Percentiles rank a stretch among this genome's conserved stretches.
Conservation (phyloP, 2,113 vertebrate species). For the Hemicordylus capensis region DNA sequence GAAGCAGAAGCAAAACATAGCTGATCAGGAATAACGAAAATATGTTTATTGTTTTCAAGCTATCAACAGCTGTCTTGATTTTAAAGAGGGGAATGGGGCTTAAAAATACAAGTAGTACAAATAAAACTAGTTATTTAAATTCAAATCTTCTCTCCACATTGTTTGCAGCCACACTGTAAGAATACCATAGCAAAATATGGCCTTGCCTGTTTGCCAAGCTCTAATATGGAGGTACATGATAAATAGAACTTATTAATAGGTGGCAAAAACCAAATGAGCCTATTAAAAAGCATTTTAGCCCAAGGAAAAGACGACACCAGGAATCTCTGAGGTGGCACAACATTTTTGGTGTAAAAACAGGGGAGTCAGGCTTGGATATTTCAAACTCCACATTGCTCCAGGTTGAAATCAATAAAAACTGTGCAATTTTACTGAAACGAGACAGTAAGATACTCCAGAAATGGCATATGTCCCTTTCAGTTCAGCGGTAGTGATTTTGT, state of each 20-base stretch:
- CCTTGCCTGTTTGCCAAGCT: not conserved
- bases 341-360: not conserved
- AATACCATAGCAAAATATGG: not conserved
- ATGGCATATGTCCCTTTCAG: not conserved
- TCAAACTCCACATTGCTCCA: too few relatives aligned
- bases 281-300: not conserved
- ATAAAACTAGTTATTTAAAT: not conserved
- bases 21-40: constrained; percentile 24
- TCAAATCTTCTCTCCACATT: not conserved
- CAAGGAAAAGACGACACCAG: not conserved
- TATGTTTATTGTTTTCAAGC: constrained; percentile 24
- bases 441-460: not conserved
- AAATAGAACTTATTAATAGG: not conserved
- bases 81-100: not conserved
- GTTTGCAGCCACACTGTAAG: not conserved
- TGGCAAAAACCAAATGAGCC: not conserved
- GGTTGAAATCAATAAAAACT: not conserved
- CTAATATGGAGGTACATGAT: not conserved
- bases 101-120: not conserved
- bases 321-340: not conserved
- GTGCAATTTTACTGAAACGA: not conserved
- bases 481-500: not conserved
- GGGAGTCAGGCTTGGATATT: not conserved
- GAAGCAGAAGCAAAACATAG: constrained; percentile 8
- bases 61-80: constrained; percentile 22